Evolutionary conservation across 2,113 vertebrate species (phyloP), one percentile per base, ranked within the genome.

Genomic region (pig (Sus scrofa)): DNA sequence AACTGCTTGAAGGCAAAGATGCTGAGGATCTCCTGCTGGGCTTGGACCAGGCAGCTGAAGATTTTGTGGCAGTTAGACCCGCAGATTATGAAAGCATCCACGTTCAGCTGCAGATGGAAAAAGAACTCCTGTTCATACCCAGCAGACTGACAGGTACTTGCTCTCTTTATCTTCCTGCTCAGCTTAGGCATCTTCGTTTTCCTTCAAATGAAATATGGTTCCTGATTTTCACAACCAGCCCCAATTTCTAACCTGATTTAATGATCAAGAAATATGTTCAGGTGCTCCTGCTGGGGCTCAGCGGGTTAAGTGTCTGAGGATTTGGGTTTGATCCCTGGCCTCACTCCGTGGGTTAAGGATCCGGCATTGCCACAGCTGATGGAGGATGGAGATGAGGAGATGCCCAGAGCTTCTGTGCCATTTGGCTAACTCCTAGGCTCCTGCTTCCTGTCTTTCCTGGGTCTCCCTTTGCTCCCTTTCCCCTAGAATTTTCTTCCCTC

Each of bases 111-210:
- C 98, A 99, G 97, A 99, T 82, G 92, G 99, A 99, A 44, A 98
- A 97, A 30, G 98, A 99, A 39, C 89, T 98, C 68, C 98, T 99
- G n/a, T 99, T 99, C 67, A 93, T 62, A 4, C 99, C 99, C 27
- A 99, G 99, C 73, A 97, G 87, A 91, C 94, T 6, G 89, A 85
- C 98, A 99, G 99, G 99, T 99, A 98, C 52, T 16, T 37, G 37
- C 24, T 37, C 62, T 79, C 24, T 32, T 27, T 0, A 7, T 74
- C 93, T 92, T 52, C 30, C 86, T 68, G 13, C 19, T 96, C 95
- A 54, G 83, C 12, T 30, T 18, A 0, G 74, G 10, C 11, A 2
- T 16, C 19, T 9, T 24, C 11, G 3, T 39, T n/a, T 65, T 26
- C 62, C 73, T 54, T 39, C 34, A 18, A 2, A 20, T 8, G 13